phyloP scores from a whole-genome alignment of 2,113 vertebrate species.

The Zeus faber region DNA sequence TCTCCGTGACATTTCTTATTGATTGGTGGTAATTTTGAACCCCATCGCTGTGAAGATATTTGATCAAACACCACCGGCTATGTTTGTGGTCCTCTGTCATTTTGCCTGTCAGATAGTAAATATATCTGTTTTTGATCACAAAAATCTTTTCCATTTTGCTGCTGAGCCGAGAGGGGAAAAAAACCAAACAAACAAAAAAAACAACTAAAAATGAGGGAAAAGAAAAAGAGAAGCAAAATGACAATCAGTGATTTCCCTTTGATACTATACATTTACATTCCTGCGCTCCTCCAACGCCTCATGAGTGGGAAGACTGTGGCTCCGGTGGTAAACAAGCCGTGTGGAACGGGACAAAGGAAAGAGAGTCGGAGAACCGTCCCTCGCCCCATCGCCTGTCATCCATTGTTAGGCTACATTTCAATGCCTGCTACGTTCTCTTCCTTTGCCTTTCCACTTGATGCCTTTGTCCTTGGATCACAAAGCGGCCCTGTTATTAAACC shows the following conservation, averaged over 20 bases:
- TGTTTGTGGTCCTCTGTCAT: conserved; percentile 52
- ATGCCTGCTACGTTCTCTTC: conserved; percentile 24
- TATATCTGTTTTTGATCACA: conserved; percentile 52
- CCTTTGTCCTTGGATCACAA: conserved; percentile 64
- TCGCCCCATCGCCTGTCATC: conserved; percentile 13
- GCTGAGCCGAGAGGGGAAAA: conserved; percentile 11
- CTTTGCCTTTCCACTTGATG: conserved; percentile 45
- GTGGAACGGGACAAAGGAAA: conserved; percentile 31
- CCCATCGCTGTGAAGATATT: conserved; percentile 8
- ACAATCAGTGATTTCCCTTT: conserved; percentile 54
- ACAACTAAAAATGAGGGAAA: no score
- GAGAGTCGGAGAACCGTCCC: conserved; percentile 15
- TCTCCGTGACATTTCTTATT: conserved; percentile 21
- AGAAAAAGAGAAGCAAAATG: conserved; percentile 18
- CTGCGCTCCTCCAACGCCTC: conserved; percentile 37
- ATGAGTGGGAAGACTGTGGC: conserved; percentile 36
- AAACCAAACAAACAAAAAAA: conserved; percentile 20
- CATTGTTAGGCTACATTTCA: conserved; percentile 29
- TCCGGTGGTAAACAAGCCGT: conserved; percentile 32
- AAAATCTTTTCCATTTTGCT: conserved; percentile 26
- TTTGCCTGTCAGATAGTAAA: conserved; percentile 43
- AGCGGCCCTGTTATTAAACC: conserved; percentile 60
- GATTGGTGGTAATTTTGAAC: conserved; percentile 23
- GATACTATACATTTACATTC: conserved; percentile 59
- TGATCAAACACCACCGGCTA: conserved; percentile 44